Base-by-base conservation (phyloP, 2,797 vertebrate species). In the Stomatorhinus walkeri region DNA sequence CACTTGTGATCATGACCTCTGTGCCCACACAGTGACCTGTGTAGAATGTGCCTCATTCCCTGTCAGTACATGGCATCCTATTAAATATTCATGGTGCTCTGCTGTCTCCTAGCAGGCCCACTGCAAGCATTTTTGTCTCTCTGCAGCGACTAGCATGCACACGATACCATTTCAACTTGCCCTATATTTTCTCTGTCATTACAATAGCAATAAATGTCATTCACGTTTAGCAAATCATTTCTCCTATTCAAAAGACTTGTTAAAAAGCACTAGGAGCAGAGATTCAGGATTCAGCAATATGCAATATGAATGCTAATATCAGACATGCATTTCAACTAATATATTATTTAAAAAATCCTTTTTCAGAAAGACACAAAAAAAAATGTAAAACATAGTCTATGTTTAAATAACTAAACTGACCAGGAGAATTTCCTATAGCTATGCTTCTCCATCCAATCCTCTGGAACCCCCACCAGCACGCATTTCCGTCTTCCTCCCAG, bases 71-170 rank as follows among this genome's bases (percentile, higher is more conserved):
- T 49, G 84, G 68, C 43, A 87, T 43, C 49, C 54, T 56, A 28
- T 88, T 89, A 51, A 85, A 86, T 61, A 88, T 89, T 88, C 81
- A 88, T 86, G 46, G 46, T 22, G 84, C 87, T 84, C 81, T 48
- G 56, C 52, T 43, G 61, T 87, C 83, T 90, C 85, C 8, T 76
- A 88, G 83, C 83, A 49, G n/a, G 12, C 48, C 83, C 48, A 22
- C n/a, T n/a, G 43, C 24, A 85, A 4, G 16, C 24, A 85, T 49
- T 14, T 48, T 16, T 28, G 83, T 85, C 83, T 85, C 48, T 49
- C 83, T 49, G 83, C 10, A 28, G 22, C 48, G 48, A 85, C 32
- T 85, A 51, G 49, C 48, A 85, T 85, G 83, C 83, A 52, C 43
- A 16, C 40, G 10, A 16, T 49, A 51, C 43, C 83, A 24, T 40